A percentile compares a stretch with the other conserved stretches of the same genome.
Conservation (phyloP, 2,888 invertebrate genomes). For the Bellardia bayeri region DNA sequence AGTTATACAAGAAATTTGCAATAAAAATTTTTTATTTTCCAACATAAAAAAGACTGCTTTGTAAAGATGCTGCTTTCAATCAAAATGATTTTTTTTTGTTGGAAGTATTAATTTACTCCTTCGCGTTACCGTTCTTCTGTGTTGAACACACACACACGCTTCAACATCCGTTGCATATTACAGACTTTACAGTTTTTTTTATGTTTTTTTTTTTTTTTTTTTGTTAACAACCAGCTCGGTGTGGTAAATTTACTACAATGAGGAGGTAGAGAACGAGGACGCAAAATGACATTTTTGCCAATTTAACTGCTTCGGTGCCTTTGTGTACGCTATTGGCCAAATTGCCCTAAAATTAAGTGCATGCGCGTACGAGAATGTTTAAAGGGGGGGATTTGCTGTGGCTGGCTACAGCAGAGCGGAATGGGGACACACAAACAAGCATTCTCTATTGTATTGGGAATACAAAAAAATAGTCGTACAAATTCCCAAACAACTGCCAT, state of each 20-base stretch:
- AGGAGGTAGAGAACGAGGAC: not conserved
- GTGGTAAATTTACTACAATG: not conserved
- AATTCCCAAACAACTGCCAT: constrained; percentile 74
- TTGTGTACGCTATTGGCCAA: constrained; percentile 76
- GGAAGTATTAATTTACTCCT: constrained; percentile 60
- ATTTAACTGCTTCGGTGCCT: constrained; percentile 72
- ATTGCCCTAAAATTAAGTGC: constrained; percentile 73
- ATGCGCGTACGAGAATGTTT: constrained; percentile 69
- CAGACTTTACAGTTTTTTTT: constrained; percentile 15
- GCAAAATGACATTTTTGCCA: constrained; percentile 68
- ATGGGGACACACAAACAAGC: too few relatives aligned
- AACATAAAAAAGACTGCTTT: constrained; percentile 12
- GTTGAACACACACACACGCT: constrained; percentile 59
- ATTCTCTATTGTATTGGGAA: constrained; percentile 48
- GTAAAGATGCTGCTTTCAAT: constrained; percentile 22
- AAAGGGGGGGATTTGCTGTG: constrained; percentile 56
- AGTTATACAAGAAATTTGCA: constrained; percentile 33
- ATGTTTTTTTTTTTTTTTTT: constrained; percentile 8
- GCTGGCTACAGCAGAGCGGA: not conserved
- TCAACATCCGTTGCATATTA: constrained; percentile 72
- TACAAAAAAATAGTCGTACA: constrained; percentile 41
- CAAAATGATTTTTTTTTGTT: constrained; percentile 6
- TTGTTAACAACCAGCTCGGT: not conserved
- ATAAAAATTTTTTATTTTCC: constrained; percentile 19
- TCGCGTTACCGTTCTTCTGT: not conserved